phyloP scores from a whole-genome alignment of 2,113 vertebrate species.

The Menura novaehollandiae region DNA sequence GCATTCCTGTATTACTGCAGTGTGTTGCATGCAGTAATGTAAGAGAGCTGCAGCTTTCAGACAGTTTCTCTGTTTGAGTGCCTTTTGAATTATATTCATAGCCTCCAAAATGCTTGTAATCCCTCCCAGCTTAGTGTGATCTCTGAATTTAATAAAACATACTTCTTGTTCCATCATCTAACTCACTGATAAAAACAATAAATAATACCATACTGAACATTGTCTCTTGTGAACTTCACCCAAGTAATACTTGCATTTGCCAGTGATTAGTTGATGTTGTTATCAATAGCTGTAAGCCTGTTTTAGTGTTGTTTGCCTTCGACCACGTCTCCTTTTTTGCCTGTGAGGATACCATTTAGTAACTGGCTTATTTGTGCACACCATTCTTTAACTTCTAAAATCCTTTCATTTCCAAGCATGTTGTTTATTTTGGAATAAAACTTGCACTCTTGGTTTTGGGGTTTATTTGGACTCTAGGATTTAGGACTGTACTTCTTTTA shows the following conservation, averaged over 20 bases:
- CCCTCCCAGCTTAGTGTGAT: not conserved
- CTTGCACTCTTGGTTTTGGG: not conserved
- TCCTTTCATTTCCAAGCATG: not conserved
- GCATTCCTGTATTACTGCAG: not conserved
- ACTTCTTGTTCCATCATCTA: not conserved
- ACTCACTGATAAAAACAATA: not conserved
- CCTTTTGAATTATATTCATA: not conserved
- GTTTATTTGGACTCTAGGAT: not conserved
- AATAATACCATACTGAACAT: not conserved
- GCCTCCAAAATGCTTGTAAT: constrained; percentile 21
- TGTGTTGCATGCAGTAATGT: accelerated
- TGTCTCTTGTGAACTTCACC: not conserved
- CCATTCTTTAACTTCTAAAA: not conserved
- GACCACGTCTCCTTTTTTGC: not conserved
- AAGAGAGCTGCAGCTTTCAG: not conserved
- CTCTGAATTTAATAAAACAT: not conserved
- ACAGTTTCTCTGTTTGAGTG: not conserved
- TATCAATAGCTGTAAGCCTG: not conserved
- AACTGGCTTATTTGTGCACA: not conserved
- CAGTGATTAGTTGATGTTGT: not conserved
- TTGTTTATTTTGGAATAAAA: not conserved
- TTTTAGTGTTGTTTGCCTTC: not conserved
- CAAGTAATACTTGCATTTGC: not conserved
- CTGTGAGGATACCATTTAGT: not conserved
- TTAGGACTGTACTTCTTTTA: not conserved